These are phyloP conservation scores for Idris sp. DNA, from an alignment of 1,140 invertebrate species.

Conservation along the genomic window DNA sequence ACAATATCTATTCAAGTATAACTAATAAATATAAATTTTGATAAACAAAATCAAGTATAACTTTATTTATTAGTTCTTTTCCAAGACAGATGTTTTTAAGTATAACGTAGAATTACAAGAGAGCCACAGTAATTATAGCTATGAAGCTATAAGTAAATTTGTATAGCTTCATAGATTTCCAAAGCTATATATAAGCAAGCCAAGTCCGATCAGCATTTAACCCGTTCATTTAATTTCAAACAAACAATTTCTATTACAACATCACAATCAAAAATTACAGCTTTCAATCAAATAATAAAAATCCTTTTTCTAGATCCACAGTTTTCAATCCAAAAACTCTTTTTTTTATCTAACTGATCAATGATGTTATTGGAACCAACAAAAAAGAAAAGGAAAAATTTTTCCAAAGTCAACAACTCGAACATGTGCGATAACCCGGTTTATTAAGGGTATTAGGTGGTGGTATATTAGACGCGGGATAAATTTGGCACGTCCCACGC, in stretches of 20 bases:
- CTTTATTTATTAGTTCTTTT: no score
- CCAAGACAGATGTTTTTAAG: constrained; percentile 20
- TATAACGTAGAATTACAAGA: constrained; percentile 43
- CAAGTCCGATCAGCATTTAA: constrained; percentile 51
- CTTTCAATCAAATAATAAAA: no score
- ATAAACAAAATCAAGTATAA: no score
- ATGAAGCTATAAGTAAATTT: constrained; percentile 57
- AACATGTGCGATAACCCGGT: constrained; percentile 31
- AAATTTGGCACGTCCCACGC: constrained; percentile 66
- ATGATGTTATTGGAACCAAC: no score
- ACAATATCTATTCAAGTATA: no score
- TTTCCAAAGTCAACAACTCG: constrained; percentile 30
- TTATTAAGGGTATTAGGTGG: constrained; percentile 52
- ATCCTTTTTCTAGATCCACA: no score
- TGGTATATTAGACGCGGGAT: constrained; percentile 61
- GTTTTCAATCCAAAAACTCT: no score
- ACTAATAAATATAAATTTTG: no score
- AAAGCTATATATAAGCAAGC: constrained; percentile 55
- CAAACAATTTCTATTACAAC: constrained; percentile 37
- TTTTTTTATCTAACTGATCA: no score
- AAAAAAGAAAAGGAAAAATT: no score
- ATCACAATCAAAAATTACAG: no score
- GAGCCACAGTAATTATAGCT: constrained; percentile 56
- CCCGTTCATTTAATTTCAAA: constrained; percentile 45
- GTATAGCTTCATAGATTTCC: constrained; percentile 53